Evolutionary conservation across 2,113 vertebrate genomes (phyloP), one percentile per base, ranked within the genome.

Genomic region (Ranitomeya imitator): DNA sequence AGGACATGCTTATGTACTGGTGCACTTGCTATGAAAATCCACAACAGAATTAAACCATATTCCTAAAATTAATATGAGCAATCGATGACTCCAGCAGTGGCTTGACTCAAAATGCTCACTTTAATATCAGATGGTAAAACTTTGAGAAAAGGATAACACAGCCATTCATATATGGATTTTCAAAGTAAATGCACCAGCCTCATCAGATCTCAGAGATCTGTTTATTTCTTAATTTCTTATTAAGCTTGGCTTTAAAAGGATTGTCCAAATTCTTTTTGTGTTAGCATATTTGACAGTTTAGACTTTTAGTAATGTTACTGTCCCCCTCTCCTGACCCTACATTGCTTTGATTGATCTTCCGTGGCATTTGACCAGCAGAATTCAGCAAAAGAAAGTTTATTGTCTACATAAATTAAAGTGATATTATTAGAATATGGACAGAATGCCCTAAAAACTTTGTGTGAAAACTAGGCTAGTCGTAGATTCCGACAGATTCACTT

Each of bases 401-500:
- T 74, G 71, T 74, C 71, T 74, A 18, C 26, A 18, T 18, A 37
- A 74, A 37, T 71, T 26, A 74, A 71, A 74, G 16, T 76, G 18
- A 52, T 76, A 51, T 52, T 37, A 76, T 12, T 51, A 51, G 18
- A 52, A 52, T 52, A 76, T 76, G 73, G 73, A 18, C 31, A 74
- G 31, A 37, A 74, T 45, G 31, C 71, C 71, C 71, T 74, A 8
- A 37, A 76, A 76, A 52, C 71, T 74, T 18, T 31, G 37, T 45
- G 45, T n/a, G 19, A 65, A 71, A 71, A 74, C 31, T 74, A 14
- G 71, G 31, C 71, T 74, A 74, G 71, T 16, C 3, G 37, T 45
- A 74, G 31, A 74, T 74, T 74, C 31, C 16, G 71, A 74, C 71
- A 71, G 65, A 69, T 71, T 37, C 26, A 71, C 69, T 74, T 74